Base-by-base conservation (phyloP, 2,113 vertebrate genomes). In the Colistium nudipinnis region DNA sequence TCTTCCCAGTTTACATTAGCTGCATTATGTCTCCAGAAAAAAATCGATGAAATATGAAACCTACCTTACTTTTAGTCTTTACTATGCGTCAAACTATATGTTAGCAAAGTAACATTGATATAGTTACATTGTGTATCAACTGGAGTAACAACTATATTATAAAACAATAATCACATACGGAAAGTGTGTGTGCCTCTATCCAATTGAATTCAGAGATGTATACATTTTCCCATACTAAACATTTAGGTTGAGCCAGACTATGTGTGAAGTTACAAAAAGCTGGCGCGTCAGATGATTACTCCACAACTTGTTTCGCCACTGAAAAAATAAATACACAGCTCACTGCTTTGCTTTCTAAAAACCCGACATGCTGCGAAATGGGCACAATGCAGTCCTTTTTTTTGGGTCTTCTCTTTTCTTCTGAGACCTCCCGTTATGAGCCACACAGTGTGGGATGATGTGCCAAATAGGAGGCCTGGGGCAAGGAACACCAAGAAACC, bases 401-500 rank as follows among this genome's bases (percentile, higher is more conserved):
- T 74, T 38, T 70, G 59, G 22, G 43, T 64, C 41, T 71, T 25
- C n/a, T 69, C 57, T 59, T 33, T 31, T 66, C 62, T 31, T 83
- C 48, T 65, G 49, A 63, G 70, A 87, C 76, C 76, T 44, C 43
- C 78, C 65, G 79, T 76, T 78, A 70, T 48, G 67, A 87, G 70
- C 83, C 82, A 83, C 80, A 85, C 83, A 77, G 73, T 39, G 65
- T 7, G 75, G 68, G 68, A 74, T 66, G 24, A 60, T 25, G 73
- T 81, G 79, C 86, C 86, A 86, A 88, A 86, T 67, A 79, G 72
- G 74, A 72, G 57, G 78, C 88, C 84, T 6, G 49, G 52, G 85
- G 86, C 84, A 56, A 89, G 89, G 88, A 89, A 90, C 86, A 89
- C 86, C 82, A 86, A 88, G 85, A 90, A 90, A 91, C 88, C 88